A percentile compares a stretch with the other conserved stretches of the same genome.
These are phyloP conservation scores for Lepas anatifera DNA, from an alignment of 2,888 invertebrate genomes.

Conservation along the genomic window DNA sequence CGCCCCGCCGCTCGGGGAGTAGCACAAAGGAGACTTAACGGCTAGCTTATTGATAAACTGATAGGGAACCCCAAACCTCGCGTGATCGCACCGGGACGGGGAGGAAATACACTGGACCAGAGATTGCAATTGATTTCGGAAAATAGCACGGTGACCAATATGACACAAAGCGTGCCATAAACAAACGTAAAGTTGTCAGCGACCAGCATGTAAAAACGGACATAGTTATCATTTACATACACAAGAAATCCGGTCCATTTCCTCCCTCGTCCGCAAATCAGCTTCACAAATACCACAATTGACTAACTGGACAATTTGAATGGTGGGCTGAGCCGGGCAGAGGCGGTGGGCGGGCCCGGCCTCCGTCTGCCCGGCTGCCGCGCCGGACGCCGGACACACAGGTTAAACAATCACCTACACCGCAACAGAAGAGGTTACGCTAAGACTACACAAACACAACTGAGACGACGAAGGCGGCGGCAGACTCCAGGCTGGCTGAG, in stretches of 20 bases:
- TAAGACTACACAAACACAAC: slow-evolving; percentile 7
- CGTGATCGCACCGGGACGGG: background rate
- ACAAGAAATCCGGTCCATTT: background rate
- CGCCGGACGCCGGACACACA: background rate
- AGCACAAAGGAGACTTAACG: slow-evolving; percentile 1
- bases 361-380: background rate
- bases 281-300: background rate
- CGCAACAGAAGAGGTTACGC: background rate
- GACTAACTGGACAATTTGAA: background rate
- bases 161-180: too few relatives aligned
- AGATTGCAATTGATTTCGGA: background rate
- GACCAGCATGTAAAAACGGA: background rate
- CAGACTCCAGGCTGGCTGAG: too few relatives aligned
- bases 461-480: background rate
- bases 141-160: too few relatives aligned
- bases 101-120: background rate
- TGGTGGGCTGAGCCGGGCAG: background rate
- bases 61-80: slow-evolving; percentile 2
- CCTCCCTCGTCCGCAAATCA: background rate
- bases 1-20: background rate
- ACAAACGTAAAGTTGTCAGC: background rate
- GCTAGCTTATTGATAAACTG: slow-evolving; percentile 3
- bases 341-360: background rate
- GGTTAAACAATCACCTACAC: slow-evolving; percentile 3
- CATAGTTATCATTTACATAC: background rate